Evolutionary conservation across 2,888 invertebrate species (phyloP), one percentile per base, ranked within the genome.

Genomic region (Scotopteryx bipunctaria): DNA sequence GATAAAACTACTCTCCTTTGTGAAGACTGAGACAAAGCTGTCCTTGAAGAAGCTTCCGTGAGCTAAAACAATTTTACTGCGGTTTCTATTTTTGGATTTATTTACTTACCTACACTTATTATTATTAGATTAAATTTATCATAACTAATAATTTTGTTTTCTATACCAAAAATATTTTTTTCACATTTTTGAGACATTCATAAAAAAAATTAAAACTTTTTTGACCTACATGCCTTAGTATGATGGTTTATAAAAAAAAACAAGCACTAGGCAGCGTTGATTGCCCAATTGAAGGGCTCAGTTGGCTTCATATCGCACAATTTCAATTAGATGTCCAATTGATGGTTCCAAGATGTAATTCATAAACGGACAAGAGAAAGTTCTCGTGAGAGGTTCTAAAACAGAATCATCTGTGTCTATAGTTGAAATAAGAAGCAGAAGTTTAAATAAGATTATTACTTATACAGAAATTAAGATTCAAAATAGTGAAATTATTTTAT

Each of bases 271-370:
- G 16, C 27, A 25, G 42, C 46, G 56, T 61, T 61, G 58, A 63
- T 61, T 55, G 46, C 23, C 56, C 56, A 61, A 61, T 54, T 63
- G 57, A 53, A 59, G 59, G 56, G 59, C 49, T 51, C 52, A 65
- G 64, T 70, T 71, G 66, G 67, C 69, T 74, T 76, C 70, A 74
- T 81, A 80, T 80, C 67, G 76, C 80, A 71, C 77, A 78, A 83
- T 76, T 77, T 78, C 82, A 85, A 86, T 86, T 85, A 81, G 63
- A 55, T 60, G 62, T 59, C 61, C 77, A 85, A 86, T 85, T 85
- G 81, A 61, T 71, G 68, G 61, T 64, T 67, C 67, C 68, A 69
- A 71, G 71, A 73, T 59, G 60, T 62, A 66, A 64, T 54, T 62
- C 56, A 59, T 46, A 59, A 56, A 38, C 13, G 9, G 38, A 54